Evolutionary conservation across 2,888 invertebrate genomes (phyloP).

Genomic region (Cremastobaeus sp.): DNA sequence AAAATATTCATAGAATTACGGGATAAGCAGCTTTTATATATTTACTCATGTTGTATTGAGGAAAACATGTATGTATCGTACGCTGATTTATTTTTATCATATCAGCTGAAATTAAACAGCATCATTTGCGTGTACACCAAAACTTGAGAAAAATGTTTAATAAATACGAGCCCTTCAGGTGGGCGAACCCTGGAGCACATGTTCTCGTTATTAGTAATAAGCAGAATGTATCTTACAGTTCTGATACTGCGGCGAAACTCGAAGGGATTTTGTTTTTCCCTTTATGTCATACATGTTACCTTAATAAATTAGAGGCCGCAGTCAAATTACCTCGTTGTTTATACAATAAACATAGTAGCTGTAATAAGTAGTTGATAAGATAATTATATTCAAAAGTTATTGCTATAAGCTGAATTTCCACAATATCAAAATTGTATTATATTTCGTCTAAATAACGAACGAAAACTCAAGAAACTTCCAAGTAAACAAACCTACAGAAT

Average conservation of each 20-base stretch:
- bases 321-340: conserved; percentile 41
- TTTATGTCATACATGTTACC: conserved; percentile 25
- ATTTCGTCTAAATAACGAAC: conserved; percentile 17
- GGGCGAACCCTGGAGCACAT: too few relatives aligned
- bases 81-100: too few relatives aligned
- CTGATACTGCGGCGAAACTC: conserved; percentile 7
- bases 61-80: too few relatives aligned
- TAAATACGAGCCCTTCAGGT: conserved; percentile 34
- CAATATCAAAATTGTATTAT: conserved; percentile 22
- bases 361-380: conserved; percentile 35
- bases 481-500: conserved; percentile 24
- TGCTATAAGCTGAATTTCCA: conserved; percentile 21
- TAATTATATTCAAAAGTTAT: conserved; percentile 35
- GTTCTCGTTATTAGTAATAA: conserved; percentile 40
- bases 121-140: too few relatives aligned
- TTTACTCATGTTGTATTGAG: too few relatives aligned
- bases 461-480: conserved; percentile 17
- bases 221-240: conserved; percentile 27
- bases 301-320: conserved; percentile 20
- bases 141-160: too few relatives aligned
- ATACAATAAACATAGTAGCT: conserved; percentile 21
- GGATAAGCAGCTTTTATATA: too few relatives aligned
- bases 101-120: too few relatives aligned
- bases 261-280: conserved; percentile 13
- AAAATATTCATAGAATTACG: too few relatives aligned